Evolutionary conservation across 1,140 invertebrate genomes (phyloP), one percentile per base, ranked within the genome.

Genomic region (Heliconius hewitsoni): DNA sequence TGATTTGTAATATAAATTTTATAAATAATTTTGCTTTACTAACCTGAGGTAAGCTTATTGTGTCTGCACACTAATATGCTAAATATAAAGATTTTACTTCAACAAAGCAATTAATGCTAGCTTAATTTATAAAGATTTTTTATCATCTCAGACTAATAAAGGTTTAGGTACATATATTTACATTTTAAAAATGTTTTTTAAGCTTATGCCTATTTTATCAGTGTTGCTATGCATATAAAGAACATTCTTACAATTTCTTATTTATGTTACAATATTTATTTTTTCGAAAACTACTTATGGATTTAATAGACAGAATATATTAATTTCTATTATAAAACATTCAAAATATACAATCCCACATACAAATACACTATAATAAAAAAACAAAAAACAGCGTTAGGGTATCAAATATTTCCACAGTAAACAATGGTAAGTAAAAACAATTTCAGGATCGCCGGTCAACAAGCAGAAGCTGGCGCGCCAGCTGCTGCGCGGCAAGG

Each of bases 381-480:
- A 23, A 23, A 23, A 23, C 1, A 23, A 23, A 23, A 27, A 60
- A 23, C 27, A 37, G 30, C 18, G 37, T 72, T 46, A 46, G 37
- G 71, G 18, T n/a, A 72, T 5, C 3, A 72, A 19, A 72, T 39
- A 39, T 39, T 72, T 72, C 71, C 37, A 39, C 71, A 72, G 71
- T 72, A 72, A 72, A 72, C 30, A 72, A 42, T 37, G 71, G 71
- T 72, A 72, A 72, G 71, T 72, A 72, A 39, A 72, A 37, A 37
- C 71, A 8, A 72, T 93, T 90, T 16, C 95, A 97, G 97, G 97
- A 91, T 96, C 97, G 81, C 96, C 97, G 79, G 96, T 97, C 93
- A 97, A 97, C 95, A 96, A 96, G 92, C 96, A 96, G 95, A 97
- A 97, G 95, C 95, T 97, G 94, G 96, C 96, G 89, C 97, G 97